These are phyloP conservation scores for Elmis aenea DNA, from an alignment of 2,888 invertebrate genomes.

Conservation along the genomic window DNA sequence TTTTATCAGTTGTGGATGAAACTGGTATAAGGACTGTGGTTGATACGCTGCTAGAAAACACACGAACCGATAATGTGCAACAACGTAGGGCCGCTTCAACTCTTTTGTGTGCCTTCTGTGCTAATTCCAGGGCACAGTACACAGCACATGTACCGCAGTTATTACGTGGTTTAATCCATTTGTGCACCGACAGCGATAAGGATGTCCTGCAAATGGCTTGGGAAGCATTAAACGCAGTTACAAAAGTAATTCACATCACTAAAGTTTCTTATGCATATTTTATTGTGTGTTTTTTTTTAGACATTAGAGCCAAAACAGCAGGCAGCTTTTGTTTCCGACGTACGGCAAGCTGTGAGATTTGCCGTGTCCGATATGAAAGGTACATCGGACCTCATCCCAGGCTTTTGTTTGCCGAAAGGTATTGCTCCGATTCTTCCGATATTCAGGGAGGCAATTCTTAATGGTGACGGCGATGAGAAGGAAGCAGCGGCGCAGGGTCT, in stretches of 20 bases:
- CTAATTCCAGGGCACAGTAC: constrained; percentile 83
- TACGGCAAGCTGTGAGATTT: constrained; percentile 88
- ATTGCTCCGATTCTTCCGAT: constrained; percentile 91
- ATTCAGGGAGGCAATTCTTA: constrained; percentile 93
- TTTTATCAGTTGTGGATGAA: constrained; percentile 85
- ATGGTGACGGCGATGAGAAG: constrained; percentile 92
- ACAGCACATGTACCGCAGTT: constrained; percentile 83
- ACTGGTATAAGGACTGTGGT: constrained; percentile 82
- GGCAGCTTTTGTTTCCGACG: constrained; percentile 80
- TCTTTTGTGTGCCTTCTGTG: constrained; percentile 85
- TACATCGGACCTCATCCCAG: constrained; percentile 69
- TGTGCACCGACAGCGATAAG: constrained; percentile 77
- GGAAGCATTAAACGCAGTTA: constrained; percentile 87
- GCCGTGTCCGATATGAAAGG: constrained; percentile 81
- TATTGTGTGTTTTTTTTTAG: constrained; percentile 39
- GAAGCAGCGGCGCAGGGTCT: constrained; percentile 92
- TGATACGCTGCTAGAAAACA: constrained; percentile 77
- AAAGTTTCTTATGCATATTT: not conserved
- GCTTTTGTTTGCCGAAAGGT: constrained; percentile 87
- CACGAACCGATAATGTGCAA: constrained; percentile 58
- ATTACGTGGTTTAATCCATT: constrained; percentile 76
- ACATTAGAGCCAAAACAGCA: constrained; percentile 80
- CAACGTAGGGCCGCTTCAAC: constrained; percentile 78
- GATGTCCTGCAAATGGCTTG: constrained; percentile 81
- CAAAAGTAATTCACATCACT: constrained; percentile 58